These are phyloP conservation scores for Prolemur simus DNA, from an alignment of 2,113 vertebrate genomes.

Conservation along the genomic window DNA sequence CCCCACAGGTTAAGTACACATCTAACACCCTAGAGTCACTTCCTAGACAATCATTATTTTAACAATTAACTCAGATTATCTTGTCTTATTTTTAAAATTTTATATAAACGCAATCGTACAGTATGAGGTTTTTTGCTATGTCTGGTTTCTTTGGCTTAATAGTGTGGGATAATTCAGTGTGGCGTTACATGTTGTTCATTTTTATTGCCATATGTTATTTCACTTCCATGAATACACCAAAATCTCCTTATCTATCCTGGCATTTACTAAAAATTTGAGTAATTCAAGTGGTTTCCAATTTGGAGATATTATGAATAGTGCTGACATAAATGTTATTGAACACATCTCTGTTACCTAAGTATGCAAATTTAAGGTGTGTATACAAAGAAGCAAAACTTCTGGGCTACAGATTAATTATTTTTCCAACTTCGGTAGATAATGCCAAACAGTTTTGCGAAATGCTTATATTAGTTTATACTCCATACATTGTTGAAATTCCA, in stretches of 20 bases:
- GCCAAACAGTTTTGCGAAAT: background rate
- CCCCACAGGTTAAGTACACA: fast-evolving
- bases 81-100: background rate
- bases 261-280: background rate
- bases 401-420: background rate
- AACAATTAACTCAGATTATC: background rate
- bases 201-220: background rate
- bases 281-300: background rate
- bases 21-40: background rate
- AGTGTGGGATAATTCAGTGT: background rate
- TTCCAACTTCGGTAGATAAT: background rate
- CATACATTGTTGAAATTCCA: background rate
- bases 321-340: background rate
- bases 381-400: background rate
- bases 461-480: background rate
- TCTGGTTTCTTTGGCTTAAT: background rate
- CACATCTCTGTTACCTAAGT: background rate
- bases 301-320: background rate
- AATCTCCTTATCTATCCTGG: background rate
- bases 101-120: background rate
- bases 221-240: background rate
- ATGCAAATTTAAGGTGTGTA: background rate
- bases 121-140: background rate
- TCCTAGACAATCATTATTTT: background rate
- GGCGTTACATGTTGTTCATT: background rate